Evolutionary conservation across 2,113 vertebrate species (phyloP).

Genomic region (Anolis carolinensis): DNA sequence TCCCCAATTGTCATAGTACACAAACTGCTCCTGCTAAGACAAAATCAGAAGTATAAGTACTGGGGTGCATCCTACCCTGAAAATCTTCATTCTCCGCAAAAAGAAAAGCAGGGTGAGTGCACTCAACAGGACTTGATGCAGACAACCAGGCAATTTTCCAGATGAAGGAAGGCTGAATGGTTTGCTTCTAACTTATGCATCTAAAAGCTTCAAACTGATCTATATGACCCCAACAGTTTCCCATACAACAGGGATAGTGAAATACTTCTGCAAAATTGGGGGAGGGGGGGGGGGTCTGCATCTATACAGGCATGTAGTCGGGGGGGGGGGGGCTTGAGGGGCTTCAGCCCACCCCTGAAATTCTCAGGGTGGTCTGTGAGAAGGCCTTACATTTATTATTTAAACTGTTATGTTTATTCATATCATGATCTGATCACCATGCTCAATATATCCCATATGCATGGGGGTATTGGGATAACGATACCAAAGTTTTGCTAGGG

Average conservation of each 20-base stretch:
- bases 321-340: too few relatives aligned
- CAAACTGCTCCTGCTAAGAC: constrained; percentile 87
- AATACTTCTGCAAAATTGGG: not conserved
- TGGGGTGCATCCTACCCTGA: not conserved
- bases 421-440: too few relatives aligned
- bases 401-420: too few relatives aligned
- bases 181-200: not conserved
- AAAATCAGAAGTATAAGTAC: constrained; percentile 23
- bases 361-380: too few relatives aligned
- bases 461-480: too few relatives aligned
- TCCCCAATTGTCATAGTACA: constrained; percentile 91
- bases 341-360: too few relatives aligned
- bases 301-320: too few relatives aligned
- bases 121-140: not conserved
- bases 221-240: not conserved
- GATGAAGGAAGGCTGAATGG: not conserved
- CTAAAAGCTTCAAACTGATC: not conserved
- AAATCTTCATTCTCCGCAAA: not conserved
- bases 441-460: too few relatives aligned
- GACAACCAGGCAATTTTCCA: not conserved
- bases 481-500: too few relatives aligned
- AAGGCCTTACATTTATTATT: too few relatives aligned
- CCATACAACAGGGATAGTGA: not conserved
- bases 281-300: too few relatives aligned
- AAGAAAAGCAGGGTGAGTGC: not conserved